Conservation (phyloP, 2,888 invertebrate species). For the Crioceris asparagi region DNA sequence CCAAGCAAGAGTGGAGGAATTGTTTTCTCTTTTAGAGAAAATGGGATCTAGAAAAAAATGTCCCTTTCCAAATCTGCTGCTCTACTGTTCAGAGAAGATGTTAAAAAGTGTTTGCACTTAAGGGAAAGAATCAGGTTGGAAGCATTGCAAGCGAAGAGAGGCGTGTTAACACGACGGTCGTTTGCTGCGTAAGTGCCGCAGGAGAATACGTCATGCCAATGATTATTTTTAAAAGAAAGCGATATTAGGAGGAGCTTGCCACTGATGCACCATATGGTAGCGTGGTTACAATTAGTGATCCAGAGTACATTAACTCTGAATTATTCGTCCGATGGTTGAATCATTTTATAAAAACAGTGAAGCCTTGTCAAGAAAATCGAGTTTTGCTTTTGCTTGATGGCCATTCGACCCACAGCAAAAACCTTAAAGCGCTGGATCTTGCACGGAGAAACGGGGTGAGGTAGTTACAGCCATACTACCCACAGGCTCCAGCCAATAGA, state of each 20-base stretch:
- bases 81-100: constrained; percentile 17
- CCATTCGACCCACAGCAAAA: constrained; percentile 8
- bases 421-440: constrained; percentile 4
- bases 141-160: constrained; percentile 18
- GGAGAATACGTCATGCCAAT: not conserved
- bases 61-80: constrained; percentile 19
- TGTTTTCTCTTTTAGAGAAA: constrained; percentile 16
- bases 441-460: constrained; percentile 4
- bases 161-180: constrained; percentile 17
- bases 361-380: constrained; percentile 5
- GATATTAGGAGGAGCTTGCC: not conserved
- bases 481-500: constrained; percentile 12
- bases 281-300: constrained; percentile 3
- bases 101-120: constrained; percentile 16
- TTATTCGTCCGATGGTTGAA: constrained; percentile 9
- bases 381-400: constrained; percentile 10
- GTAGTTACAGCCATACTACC: constrained; percentile 10
- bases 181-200: constrained; percentile 1
- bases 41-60: constrained; percentile 13
- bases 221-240: constrained; percentile 2
- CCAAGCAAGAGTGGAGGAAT: constrained; percentile 13
- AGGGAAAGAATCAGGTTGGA: constrained; percentile 17
- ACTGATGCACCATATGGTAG: constrained; percentile 1
- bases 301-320: constrained; percentile 9
- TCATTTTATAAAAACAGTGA: constrained; percentile 8